A percentile compares a stretch with the other conserved stretches of the same genome.
phyloP scores from a whole-genome alignment of 2,113 vertebrate genomes.

The Pantherophis guttatus region DNA sequence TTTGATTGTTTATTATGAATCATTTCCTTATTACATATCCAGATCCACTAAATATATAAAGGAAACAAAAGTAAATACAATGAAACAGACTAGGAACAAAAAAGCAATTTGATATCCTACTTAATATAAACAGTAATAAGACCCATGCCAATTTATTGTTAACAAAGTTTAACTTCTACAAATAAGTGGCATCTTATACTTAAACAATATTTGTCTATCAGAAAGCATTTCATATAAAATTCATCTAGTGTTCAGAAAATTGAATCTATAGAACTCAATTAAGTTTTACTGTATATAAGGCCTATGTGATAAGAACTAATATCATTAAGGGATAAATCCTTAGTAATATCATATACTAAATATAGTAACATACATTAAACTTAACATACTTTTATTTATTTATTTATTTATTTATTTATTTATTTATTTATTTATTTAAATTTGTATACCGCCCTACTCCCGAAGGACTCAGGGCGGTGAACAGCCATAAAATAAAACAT shows the following conservation, averaged over 20 bases:
- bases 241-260: not conserved
- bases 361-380: not conserved
- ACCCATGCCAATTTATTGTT: not conserved
- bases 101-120: not conserved
- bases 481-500: too few species aligned
- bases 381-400: not conserved
- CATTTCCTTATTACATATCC: not conserved
- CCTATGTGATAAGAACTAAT: not conserved
- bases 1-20: not conserved
- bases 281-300: not conserved
- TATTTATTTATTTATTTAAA: too few species aligned
- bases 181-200: not conserved
- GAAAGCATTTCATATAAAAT: not conserved
- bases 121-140: not conserved
- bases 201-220: not conserved
- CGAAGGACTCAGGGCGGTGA: too few species aligned
- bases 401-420: too few species aligned
- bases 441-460: too few species aligned
- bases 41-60: not conserved
- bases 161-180: not conserved
- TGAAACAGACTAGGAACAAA: not conserved
- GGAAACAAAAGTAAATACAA: not conserved
- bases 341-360: not conserved
- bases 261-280: not conserved
- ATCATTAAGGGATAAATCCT: not conserved